Evolutionary conservation across 2,888 invertebrate species (phyloP).

Genomic region (Hecatera dysodea): DNA sequence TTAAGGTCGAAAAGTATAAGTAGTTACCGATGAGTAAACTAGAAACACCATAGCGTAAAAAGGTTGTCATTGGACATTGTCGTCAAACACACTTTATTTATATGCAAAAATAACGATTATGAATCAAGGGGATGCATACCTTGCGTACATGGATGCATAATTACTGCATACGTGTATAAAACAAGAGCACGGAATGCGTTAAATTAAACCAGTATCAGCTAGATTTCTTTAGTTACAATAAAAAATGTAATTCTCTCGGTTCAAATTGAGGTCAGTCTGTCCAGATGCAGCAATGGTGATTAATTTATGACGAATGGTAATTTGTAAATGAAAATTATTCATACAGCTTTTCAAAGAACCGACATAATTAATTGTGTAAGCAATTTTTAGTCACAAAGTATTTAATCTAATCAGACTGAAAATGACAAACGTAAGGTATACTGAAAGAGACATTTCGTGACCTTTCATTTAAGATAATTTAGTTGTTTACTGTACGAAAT

Average conservation of each 20-base stretch:
- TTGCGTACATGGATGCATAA: conserved; percentile 39
- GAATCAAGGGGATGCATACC: conserved; percentile 56
- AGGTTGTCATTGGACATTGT: conserved; percentile 31
- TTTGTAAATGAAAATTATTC: conserved; percentile 33
- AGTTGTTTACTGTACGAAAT: conserved; percentile 28
- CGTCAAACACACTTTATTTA: conserved; percentile 38
- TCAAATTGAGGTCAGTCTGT: conserved; percentile 37
- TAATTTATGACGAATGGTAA: conserved; percentile 23
- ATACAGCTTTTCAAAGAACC: conserved; percentile 34
- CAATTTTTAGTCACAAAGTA: conserved; percentile 8
- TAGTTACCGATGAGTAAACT: conserved; percentile 27
- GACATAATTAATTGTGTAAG: conserved; percentile 3
- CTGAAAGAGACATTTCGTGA: conserved; percentile 26
- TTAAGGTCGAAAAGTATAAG: conserved; percentile 10
- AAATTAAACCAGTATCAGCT: conserved; percentile 42
- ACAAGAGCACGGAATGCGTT: conserved; percentile 1
- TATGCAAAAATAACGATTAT: conserved; percentile 48
- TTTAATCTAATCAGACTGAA: conserved; percentile 28
- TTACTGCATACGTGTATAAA: conserved; percentile 33
- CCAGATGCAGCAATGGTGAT: conserved; percentile 9
- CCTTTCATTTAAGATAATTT: conserved; percentile 41
- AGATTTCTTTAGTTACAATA: conserved; percentile 21
- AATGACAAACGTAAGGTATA: conserved; percentile 1
- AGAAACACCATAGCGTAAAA: conserved; percentile 31
- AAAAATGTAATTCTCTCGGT: conserved; percentile 5